Conservation (phyloP, 1,140 invertebrate genomes). For the Arion vulgaris region DNA sequence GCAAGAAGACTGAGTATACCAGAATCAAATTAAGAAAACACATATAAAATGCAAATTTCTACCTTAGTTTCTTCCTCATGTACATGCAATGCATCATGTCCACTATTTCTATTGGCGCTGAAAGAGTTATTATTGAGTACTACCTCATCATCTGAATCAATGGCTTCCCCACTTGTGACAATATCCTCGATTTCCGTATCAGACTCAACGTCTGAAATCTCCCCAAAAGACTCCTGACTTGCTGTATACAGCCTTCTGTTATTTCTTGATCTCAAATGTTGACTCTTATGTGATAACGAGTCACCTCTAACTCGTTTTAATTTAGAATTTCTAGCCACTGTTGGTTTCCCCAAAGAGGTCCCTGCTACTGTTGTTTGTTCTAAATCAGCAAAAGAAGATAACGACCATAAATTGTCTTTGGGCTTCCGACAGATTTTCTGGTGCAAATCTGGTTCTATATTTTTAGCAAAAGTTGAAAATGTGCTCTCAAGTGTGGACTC, state of each 20-base stretch:
- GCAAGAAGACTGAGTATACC: too few species aligned
- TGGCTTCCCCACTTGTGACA: background rate
- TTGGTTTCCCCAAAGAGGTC: background rate
- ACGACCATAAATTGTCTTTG: background rate
- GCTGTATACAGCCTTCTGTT: background rate
- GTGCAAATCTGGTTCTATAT: background rate
- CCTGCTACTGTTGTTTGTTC: background rate
- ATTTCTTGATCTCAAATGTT: background rate
- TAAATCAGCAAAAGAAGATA: background rate
- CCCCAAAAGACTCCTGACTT: background rate
- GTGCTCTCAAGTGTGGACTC: background rate
- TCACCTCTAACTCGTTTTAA: too few species aligned
- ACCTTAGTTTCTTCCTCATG: background rate
- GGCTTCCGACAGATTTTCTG: background rate
- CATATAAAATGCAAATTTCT: too few species aligned
- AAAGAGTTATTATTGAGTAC: too few species aligned
- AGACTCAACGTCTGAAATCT: constrained; percentile 12
- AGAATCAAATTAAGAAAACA: too few species aligned
- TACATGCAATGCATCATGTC: background rate
- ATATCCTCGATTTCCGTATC: background rate
- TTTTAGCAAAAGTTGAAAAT: background rate
- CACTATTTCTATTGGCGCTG: background rate
- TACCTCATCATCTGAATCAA: background rate
- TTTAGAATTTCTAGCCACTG: background rate
- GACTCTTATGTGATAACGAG: background rate